Conservation (phyloP, 2,888 invertebrate species). For the Drosophila differens region DNA sequence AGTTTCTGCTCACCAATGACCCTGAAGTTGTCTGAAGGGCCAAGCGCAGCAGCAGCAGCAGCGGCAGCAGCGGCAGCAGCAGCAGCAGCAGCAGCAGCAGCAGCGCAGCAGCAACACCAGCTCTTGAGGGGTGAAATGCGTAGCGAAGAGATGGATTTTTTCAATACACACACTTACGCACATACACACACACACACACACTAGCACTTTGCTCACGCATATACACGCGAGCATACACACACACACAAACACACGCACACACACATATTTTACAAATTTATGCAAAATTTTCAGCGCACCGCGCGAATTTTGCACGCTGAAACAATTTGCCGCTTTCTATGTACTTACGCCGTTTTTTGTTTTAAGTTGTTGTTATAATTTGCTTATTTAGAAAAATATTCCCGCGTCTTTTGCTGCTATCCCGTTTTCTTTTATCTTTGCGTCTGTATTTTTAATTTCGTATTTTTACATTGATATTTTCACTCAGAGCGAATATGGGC, state of each 20-base stretch:
- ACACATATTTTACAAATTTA: slow-evolving; percentile 69
- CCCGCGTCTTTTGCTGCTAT: slow-evolving; percentile 72
- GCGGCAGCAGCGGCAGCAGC: slow-evolving; percentile 30
- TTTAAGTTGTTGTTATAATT: slow-evolving; percentile 58
- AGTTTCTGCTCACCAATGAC: slow-evolving; percentile 53
- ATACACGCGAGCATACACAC: slow-evolving; percentile 31
- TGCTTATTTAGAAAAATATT: slow-evolving; percentile 62
- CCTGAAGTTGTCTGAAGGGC: slow-evolving; percentile 61
- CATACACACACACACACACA: slow-evolving; percentile 35
- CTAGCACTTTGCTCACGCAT: slow-evolving; percentile 23
- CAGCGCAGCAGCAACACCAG: slow-evolving; percentile 29
- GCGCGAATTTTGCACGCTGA: slow-evolving; percentile 42
- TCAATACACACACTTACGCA: slow-evolving; percentile 65
- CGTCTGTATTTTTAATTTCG: slow-evolving; percentile 63
- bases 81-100: not conserved
- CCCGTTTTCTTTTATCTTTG: slow-evolving; percentile 65
- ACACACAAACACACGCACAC: slow-evolving; percentile 29
- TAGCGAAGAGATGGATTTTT: slow-evolving; percentile 79
- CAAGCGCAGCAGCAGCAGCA: slow-evolving; percentile 44
- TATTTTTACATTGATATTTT: slow-evolving; percentile 61
- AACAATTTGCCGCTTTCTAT: slow-evolving; percentile 21
- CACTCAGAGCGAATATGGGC: slow-evolving; percentile 45
- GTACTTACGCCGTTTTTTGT: slow-evolving; percentile 79
- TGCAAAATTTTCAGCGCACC: slow-evolving; percentile 68
- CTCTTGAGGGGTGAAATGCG: slow-evolving; percentile 76